Evolutionary conservation across 37 sponge, comb jelly and placozoan species (phyloP).

Genomic region (Aphrocallistes beatrix): DNA sequence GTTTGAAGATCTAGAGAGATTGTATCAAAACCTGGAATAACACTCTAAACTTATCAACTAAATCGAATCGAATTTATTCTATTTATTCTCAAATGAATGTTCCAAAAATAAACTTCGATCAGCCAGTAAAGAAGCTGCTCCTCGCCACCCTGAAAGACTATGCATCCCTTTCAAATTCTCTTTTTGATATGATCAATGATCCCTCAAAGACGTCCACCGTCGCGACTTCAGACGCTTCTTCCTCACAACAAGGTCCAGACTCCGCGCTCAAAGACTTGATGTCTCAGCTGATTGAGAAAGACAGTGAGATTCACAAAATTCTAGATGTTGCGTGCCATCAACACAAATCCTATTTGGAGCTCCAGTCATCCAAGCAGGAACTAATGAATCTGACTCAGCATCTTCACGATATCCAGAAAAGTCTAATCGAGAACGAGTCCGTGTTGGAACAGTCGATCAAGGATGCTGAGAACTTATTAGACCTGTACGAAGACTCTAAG

Average conservation of each 20-base stretch:
- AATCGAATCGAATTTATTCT: too few relatives aligned
- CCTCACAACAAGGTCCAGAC: constrained; percentile 3
- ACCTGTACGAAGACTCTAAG: neutral
- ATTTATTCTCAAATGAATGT: neutral
- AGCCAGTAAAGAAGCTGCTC: neutral
- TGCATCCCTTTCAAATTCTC: neutral
- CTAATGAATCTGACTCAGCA: neutral
- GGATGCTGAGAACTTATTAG: neutral
- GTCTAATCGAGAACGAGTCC: neutral
- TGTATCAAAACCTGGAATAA: too few relatives aligned
- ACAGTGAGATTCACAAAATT: constrained; percentile 1
- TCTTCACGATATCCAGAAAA: neutral
- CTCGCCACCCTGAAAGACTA: neutral
- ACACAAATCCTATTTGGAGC: neutral
- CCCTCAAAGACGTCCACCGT: neutral
- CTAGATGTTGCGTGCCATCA: constrained; percentile 1
- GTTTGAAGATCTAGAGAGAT: too few relatives aligned
- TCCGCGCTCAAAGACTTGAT: neutral
- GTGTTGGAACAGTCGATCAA: neutral
- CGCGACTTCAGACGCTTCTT: neutral
- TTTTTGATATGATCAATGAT: neutral
- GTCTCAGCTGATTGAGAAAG: neutral
- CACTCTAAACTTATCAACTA: too few relatives aligned
- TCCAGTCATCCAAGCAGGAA: neutral
- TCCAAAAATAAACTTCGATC: constrained; percentile 1